Percentiles rank a stretch among this genome's conserved stretches.
Conservation (phyloP, 1,140 invertebrate species). For the Sycophila sp. region DNA sequence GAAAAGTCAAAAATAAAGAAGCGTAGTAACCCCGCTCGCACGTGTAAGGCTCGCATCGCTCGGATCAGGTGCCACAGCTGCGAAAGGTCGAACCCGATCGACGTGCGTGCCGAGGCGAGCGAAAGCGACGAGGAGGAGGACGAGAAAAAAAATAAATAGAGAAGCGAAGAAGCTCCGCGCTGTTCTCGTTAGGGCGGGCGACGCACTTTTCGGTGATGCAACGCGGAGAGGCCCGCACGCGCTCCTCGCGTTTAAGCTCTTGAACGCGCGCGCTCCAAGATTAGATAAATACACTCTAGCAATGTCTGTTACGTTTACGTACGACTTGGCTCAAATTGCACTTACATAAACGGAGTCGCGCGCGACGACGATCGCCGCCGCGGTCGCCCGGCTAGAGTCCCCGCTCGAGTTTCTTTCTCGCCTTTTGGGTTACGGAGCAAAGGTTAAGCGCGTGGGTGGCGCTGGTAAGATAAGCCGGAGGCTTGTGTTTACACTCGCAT, state of each 20-base stretch:
- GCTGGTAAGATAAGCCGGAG: too few relatives aligned
- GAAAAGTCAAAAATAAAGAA: slow-evolving; percentile 34
- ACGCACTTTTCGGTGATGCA: slow-evolving; percentile 28
- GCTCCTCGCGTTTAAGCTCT: slow-evolving; percentile 1
- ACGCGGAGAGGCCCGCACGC: not conserved
- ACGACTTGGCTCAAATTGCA: slow-evolving; percentile 39
- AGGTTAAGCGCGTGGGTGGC: too few relatives aligned
- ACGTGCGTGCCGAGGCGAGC: not conserved
- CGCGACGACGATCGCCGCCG: slow-evolving; percentile 20
- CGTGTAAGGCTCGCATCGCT: not conserved
- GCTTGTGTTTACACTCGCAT: too few relatives aligned
- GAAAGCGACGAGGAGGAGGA: not conserved
- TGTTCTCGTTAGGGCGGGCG: slow-evolving; percentile 17
- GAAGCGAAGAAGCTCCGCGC: not conserved
- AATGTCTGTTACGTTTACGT: slow-evolving; percentile 41
- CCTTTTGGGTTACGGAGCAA: too few relatives aligned
- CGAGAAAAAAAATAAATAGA: not conserved
- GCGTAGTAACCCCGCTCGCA: not conserved
- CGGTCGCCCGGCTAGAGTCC: slow-evolving; percentile 10
- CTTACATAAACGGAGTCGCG: slow-evolving; percentile 45
- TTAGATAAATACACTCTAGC: slow-evolving; percentile 50
- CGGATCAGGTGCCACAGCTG: too few relatives aligned
- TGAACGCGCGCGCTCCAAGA: slow-evolving; percentile 37
- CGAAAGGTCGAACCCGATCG: not conserved
- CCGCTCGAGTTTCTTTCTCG: not conserved